phyloP scores from a whole-genome alignment of 2,797 vertebrate genomes.

The Erithacus rubecula region DNA sequence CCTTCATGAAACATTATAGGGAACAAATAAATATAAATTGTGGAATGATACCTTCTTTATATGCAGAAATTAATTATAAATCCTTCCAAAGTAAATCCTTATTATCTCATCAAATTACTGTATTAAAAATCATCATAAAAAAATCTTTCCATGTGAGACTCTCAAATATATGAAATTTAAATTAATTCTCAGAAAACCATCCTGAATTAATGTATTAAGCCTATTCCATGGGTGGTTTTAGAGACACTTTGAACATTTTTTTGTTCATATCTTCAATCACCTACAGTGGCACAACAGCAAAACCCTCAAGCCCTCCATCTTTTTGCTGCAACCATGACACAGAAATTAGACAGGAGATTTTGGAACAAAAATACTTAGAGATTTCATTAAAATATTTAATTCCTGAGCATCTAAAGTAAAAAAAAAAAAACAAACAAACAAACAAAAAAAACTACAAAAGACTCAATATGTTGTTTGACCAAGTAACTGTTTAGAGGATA shows the following conservation, averaged over 20 bases:
- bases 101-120: background rate
- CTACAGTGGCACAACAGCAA: background rate
- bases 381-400: background rate
- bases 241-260: background rate
- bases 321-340: background rate
- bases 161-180: background rate
- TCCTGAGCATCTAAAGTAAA: background rate
- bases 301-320: background rate
- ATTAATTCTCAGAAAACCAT: background rate
- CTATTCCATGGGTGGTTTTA: background rate
- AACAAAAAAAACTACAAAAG: background rate
- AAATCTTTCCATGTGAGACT: background rate
- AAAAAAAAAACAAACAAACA: background rate
- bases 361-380: background rate
- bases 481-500: background rate
- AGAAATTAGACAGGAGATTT: background rate
- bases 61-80: background rate
- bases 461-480: background rate
- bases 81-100: background rate
- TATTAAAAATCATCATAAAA: background rate
- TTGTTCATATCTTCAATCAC: background rate
- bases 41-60: background rate
- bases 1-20: background rate
- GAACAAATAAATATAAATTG: background rate
- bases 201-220: background rate